A percentile compares a stretch with the other conserved stretches of the same genome.
phyloP scores from a whole-genome alignment of 2,797 vertebrate species.

The Pelodytes ibericus region DNA sequence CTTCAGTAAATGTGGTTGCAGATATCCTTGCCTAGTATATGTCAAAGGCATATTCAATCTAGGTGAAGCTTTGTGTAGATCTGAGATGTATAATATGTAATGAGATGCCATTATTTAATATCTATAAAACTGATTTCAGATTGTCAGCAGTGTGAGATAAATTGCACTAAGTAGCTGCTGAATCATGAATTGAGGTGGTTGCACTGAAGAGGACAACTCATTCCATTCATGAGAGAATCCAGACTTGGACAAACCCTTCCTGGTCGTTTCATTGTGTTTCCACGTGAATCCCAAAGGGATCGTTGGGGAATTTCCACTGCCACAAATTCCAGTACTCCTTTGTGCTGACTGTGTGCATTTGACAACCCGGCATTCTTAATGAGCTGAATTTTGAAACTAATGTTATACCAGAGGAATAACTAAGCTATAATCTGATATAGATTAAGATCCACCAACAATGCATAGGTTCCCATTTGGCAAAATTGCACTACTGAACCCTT shows the following conservation, averaged over 20 bases:
- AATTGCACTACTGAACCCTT: too few species aligned
- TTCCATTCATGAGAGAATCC: slow-evolving; percentile 37
- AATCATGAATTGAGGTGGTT: slow-evolving; percentile 26
- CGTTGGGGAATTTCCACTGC: slow-evolving; percentile 35
- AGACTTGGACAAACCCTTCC: slow-evolving; percentile 41
- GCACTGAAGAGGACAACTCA: slow-evolving; percentile 20
- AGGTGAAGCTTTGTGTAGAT: too few species aligned
- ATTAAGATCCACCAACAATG: too few species aligned
- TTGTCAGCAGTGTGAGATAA: not conserved
- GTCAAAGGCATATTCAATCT: too few species aligned
- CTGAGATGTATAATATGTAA: not conserved
- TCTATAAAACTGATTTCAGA: not conserved
- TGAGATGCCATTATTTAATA: not conserved
- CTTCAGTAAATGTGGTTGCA: too few species aligned
- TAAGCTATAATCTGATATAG: too few species aligned
- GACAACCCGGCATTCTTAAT: not conserved
- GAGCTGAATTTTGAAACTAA: not conserved
- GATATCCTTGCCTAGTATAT: too few species aligned
- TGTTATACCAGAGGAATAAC: not conserved
- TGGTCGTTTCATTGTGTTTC: slow-evolving; percentile 33
- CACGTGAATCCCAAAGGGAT: slow-evolving; percentile 21
- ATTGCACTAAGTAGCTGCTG: slow-evolving; percentile 20
- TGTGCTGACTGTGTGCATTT: slow-evolving; percentile 20
- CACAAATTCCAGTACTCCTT: slow-evolving; percentile 27
- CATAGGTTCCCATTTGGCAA: too few species aligned